Evolutionary conservation across 1,140 invertebrate genomes (phyloP).

Genomic region (Limonius californicus): DNA sequence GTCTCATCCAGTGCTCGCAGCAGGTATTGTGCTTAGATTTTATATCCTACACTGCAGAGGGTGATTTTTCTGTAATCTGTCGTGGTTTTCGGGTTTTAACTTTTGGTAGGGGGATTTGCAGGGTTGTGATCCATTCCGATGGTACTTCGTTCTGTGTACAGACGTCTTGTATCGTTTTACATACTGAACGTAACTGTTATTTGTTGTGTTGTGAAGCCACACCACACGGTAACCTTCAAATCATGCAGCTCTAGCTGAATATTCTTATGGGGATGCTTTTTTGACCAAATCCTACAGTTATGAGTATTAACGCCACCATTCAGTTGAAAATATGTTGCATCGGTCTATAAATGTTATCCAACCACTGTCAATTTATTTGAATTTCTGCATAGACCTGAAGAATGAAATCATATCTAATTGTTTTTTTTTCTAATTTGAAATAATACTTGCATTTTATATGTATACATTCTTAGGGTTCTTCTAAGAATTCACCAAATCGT

Average conservation of each 20-base stretch:
- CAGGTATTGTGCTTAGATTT: too few relatives aligned
- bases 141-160: too few relatives aligned
- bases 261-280: not conserved
- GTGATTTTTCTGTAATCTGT: too few relatives aligned
- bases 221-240: constrained; percentile 4
- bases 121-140: too few relatives aligned
- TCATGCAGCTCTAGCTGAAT: not conserved
- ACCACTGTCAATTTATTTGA: not conserved
- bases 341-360: not conserved
- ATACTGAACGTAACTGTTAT: too few relatives aligned
- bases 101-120: too few relatives aligned
- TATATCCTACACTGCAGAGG: too few relatives aligned
- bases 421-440: not conserved
- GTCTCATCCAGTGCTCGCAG: too few relatives aligned
- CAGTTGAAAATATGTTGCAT: constrained; percentile 5
- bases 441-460: constrained; percentile 10
- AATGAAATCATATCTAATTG: constrained; percentile 9
- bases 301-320: constrained; percentile 9
- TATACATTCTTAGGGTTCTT: constrained; percentile 1
- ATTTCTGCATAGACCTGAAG: not conserved
- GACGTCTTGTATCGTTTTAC: too few relatives aligned
- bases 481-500: constrained; percentile 5
- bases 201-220: constrained; percentile 6
- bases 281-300: constrained; percentile 4
- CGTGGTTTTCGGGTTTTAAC: too few relatives aligned